These are phyloP conservation scores for Periparus ater DNA, from an alignment of 2,797 vertebrate species.

Conservation along the genomic window DNA sequence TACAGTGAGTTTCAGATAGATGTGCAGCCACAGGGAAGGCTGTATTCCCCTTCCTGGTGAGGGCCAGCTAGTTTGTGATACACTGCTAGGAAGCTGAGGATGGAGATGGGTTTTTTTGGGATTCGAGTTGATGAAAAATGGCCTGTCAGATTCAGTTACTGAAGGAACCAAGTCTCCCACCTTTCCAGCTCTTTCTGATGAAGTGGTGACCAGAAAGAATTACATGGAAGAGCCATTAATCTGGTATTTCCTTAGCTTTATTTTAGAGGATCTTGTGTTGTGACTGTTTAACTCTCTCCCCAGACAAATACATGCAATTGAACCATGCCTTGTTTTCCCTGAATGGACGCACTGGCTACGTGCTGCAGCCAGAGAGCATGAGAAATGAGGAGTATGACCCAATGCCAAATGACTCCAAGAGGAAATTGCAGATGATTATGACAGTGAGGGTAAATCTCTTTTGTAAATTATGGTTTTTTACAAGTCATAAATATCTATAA, in stretches of 20 bases:
- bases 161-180: background rate
- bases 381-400: conserved; percentile 85
- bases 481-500: conserved; percentile 39
- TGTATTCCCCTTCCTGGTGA: background rate
- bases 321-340: conserved; percentile 92
- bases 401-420: conserved; percentile 75
- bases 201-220: background rate
- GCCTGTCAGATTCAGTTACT: background rate
- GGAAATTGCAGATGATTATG: conserved; percentile 81
- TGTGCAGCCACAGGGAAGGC: background rate
- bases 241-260: background rate
- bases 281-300: conserved; percentile 2
- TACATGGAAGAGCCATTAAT: background rate
- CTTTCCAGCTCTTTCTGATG: background rate
- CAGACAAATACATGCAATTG: conserved; percentile 94
- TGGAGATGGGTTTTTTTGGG: background rate
- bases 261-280: background rate
- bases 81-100: background rate
- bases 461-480: background rate
- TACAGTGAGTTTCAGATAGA: background rate
- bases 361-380: conserved; percentile 93
- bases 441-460: conserved; percentile 81
- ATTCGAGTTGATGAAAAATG: background rate
- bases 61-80: background rate
- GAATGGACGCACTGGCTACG: conserved; percentile 89